phyloP scores from a whole-genome alignment of 2,797 vertebrate species.

The Falco biarmicus region DNA sequence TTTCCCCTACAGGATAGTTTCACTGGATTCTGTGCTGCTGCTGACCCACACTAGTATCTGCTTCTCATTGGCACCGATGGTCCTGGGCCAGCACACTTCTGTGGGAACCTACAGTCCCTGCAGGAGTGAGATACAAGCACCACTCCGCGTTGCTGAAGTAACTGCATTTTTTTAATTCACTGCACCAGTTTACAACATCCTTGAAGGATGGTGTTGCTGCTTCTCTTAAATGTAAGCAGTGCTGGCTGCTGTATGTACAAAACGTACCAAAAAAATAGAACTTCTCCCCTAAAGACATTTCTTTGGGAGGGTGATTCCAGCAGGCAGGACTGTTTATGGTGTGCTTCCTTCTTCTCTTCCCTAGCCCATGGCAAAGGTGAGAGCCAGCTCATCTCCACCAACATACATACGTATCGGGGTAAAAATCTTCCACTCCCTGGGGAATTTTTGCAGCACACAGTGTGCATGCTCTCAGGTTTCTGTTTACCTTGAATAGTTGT shows the following conservation, averaged over 20 bases:
- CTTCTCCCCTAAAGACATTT: neutral
- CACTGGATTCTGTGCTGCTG: neutral
- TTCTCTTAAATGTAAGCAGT: neutral
- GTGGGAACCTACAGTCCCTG: neutral
- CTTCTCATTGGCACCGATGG: fast-evolving
- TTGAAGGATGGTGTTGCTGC: neutral
- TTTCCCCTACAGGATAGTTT: neutral
- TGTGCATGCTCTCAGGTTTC: fast-evolving
- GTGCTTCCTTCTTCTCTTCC: neutral
- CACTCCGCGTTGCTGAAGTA: fast-evolving
- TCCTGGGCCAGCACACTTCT: neutral
- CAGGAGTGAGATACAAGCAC: neutral
- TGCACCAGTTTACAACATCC: neutral
- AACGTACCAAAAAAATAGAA: fast-evolving
- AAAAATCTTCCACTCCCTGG: neutral
- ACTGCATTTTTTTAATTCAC: neutral
- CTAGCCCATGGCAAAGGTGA: neutral
- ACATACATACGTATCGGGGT: fast-evolving
- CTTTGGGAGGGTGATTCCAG: neutral
- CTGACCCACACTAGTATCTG: neutral
- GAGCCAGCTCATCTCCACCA: fast-evolving
- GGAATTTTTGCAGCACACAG: neutral
- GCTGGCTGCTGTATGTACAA: no score
- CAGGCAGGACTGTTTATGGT: neutral
- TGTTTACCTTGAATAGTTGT: neutral